phyloP scores from a whole-genome alignment of 2,113 vertebrate genomes.

The Nothobranchius furzeri region DNA sequence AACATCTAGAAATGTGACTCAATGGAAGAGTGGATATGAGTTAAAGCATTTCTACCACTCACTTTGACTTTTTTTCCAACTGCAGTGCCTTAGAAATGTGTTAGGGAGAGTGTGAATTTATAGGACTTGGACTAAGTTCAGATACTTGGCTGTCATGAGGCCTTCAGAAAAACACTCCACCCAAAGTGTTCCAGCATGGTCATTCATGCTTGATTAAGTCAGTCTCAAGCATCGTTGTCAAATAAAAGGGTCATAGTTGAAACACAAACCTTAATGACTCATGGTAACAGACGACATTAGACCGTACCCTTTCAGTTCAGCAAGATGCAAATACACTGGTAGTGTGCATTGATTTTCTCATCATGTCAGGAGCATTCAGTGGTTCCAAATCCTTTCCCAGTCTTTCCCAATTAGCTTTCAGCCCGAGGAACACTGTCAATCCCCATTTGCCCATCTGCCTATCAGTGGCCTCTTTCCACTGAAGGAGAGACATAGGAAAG shows the following conservation, averaged over 20 bases:
- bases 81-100: not conserved
- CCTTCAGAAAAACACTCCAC: constrained; percentile 8
- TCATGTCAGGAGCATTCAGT: constrained; percentile 71
- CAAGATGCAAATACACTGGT: constrained; percentile 65
- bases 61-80: not conserved
- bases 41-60: not conserved
- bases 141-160: constrained; percentile 25
- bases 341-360: constrained; percentile 74
- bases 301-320: constrained; percentile 35
- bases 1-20: not conserved
- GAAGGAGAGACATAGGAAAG: constrained; percentile 43
- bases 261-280: constrained; percentile 58
- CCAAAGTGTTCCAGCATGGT: not conserved
- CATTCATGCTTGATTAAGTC: constrained; percentile 14
- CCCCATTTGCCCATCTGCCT: constrained; percentile 74
- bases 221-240: constrained; percentile 30
- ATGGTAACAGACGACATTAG: constrained; percentile 49
- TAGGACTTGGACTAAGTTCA: not conserved
- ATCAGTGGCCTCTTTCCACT: constrained; percentile 72
- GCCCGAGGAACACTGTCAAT: constrained; percentile 74
- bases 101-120: constrained; percentile 4
- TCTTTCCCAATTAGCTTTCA: constrained; percentile 78
- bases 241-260: constrained; percentile 56
- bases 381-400: constrained; percentile 68
- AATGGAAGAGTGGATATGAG: not conserved